Percentiles rank a stretch among this genome's conserved stretches.
These are phyloP conservation scores for Pachyrhynchus sulphureomaculatus DNA, from an alignment of 1,140 invertebrate species.

Conservation along the genomic window DNA sequence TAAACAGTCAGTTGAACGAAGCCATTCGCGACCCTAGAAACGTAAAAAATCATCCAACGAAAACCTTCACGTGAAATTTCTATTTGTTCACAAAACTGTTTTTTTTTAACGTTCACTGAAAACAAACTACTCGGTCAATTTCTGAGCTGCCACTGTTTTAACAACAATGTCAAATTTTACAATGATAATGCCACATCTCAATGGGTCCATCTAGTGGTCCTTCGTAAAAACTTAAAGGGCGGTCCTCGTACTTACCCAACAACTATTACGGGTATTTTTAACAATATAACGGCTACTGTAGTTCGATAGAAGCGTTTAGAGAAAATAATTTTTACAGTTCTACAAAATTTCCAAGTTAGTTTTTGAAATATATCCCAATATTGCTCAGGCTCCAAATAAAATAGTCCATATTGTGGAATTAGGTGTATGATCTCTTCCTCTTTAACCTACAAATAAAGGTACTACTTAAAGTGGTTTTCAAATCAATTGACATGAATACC, in stretches of 20 bases:
- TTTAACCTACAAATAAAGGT: conserved; percentile 7
- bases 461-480: background rate
- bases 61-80: too few relatives aligned
- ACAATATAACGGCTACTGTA: background rate
- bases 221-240: too few relatives aligned
- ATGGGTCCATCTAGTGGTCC: too few relatives aligned
- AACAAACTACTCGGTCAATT: too few relatives aligned
- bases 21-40: too few relatives aligned
- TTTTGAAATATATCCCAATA: background rate
- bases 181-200: too few relatives aligned
- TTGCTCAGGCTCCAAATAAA: conserved; percentile 1
- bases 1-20: too few relatives aligned
- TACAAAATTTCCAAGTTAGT: background rate
- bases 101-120: too few relatives aligned
- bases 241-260: conserved; percentile 15
- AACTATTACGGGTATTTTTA: conserved; percentile 16
- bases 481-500: background rate
- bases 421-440: conserved; percentile 18
- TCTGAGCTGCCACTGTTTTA: too few relatives aligned
- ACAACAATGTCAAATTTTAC: too few relatives aligned
- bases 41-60: too few relatives aligned
- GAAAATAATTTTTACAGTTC: conserved; percentile 12
- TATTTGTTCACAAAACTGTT: too few relatives aligned
- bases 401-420: conserved; percentile 9
- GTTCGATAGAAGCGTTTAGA: background rate